phyloP scores from a whole-genome alignment of 2,888 invertebrate genomes.

The Drymonia ruficornis region DNA sequence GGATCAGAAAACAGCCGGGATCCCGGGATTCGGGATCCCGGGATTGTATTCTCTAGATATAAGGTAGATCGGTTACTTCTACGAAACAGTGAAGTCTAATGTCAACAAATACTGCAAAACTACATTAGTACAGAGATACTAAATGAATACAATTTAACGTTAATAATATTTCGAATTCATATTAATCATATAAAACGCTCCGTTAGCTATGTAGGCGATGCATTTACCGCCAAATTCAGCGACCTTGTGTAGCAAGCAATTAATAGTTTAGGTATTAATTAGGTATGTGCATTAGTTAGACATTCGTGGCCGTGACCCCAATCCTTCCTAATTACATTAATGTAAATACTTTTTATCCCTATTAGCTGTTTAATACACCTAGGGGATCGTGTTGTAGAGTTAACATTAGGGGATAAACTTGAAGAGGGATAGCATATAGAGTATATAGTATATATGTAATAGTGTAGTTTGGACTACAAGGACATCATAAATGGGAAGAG shows the following conservation, averaged over 20 bases:
- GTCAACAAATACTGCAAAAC: no score
- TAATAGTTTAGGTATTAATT: conserved; percentile 34
- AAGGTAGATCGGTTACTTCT: no score
- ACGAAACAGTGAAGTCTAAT: no score
- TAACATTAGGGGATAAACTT: neutral
- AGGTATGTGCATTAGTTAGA: conserved; percentile 32
- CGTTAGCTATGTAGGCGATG: conserved; percentile 32
- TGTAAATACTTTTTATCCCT: neutral
- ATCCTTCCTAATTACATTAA: conserved; percentile 24
- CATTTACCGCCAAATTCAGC: conserved; percentile 34
- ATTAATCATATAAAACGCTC: conserved; percentile 15
- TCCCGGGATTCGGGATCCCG: no score
- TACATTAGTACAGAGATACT: no score
- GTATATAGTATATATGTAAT: no score
- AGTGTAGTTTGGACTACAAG: no score
- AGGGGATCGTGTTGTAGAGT: neutral
- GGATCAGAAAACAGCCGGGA: no score
- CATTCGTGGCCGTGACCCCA: conserved; percentile 41
- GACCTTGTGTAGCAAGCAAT: conserved; percentile 37
- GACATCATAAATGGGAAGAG: no score
- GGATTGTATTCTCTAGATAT: no score
- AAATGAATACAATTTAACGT: no score
- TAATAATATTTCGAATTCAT: neutral
- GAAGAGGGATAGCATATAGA: neutral
- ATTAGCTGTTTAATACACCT: neutral